These are phyloP conservation scores for Stegana nigrithorax DNA, from an alignment of 2,888 invertebrate species.

Conservation along the genomic window DNA sequence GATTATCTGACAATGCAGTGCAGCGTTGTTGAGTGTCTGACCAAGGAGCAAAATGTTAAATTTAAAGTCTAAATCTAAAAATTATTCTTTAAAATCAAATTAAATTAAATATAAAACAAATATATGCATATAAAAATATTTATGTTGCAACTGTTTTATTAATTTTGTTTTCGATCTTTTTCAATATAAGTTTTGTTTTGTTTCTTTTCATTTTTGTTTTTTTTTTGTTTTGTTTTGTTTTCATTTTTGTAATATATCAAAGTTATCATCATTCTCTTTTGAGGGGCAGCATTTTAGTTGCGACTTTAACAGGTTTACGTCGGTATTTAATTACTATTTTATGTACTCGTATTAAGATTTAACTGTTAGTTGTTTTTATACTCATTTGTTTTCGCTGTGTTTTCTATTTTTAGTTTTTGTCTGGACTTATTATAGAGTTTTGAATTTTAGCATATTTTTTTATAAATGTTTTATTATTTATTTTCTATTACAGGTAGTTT, in stretches of 20 bases:
- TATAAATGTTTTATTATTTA: constrained; percentile 12
- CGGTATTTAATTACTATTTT: constrained; percentile 25
- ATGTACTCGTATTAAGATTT: constrained; percentile 14
- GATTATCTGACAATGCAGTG: constrained; percentile 59
- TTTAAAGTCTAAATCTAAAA: constrained; percentile 44
- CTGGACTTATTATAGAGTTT: constrained; percentile 43
- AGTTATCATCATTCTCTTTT: constrained; percentile 44
- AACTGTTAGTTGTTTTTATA: constrained; percentile 15
- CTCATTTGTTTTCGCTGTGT: constrained; percentile 17
- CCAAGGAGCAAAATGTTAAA: constrained; percentile 58
- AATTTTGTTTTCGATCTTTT: constrained; percentile 29
- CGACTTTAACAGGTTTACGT: constrained; percentile 44
- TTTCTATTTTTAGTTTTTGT: constrained; percentile 32
- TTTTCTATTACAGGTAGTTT: constrained; percentile 22
- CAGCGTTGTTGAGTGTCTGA: constrained; percentile 60
- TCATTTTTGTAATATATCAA: too few species aligned
- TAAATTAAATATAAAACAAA: neutral
- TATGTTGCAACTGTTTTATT: constrained; percentile 42
- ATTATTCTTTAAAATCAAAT: neutral
- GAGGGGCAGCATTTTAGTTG: constrained; percentile 45
- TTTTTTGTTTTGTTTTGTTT: constrained; percentile 20
- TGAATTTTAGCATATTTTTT: constrained; percentile 39
- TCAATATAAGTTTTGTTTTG: constrained; percentile 24
- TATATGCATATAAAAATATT: neutral
- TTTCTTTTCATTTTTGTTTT: constrained; percentile 26